Base-by-base conservation (phyloP, 1,140 invertebrate genomes). In the Drosophila athabasca region DNA sequence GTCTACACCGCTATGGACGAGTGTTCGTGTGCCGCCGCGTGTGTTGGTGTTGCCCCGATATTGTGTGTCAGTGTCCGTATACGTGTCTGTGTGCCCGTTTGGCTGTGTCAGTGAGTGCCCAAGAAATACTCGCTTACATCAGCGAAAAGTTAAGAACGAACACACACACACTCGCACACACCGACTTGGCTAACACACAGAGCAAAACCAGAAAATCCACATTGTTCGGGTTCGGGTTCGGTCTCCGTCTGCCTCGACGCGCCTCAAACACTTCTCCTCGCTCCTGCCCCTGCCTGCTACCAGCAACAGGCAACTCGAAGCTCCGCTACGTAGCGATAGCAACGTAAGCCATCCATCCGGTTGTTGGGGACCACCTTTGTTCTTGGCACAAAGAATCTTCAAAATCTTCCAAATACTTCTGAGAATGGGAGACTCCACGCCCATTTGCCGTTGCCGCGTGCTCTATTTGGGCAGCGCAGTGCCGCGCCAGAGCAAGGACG, bases 391-490 rank as follows among this genome's bases (percentile, higher is more conserved):
- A 11, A 9, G 9, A 35, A 35, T 35, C 9, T 35, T 11, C 31
- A 4, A 8, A 35, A 35, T 35, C 31, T 35, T 11, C 31, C 35
- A 3, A 39, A 39, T 66, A 11, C n/a, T 53, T 35, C 6, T 52
- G 49, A 69, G 59, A 62, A 91, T 91, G 90, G 80, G 82, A 52
- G 95, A 95, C 90, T 95, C 97, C 61, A 98, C 97, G 68, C 97
- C 97, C 76, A 98, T 98, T 79, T 98, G 97, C 92, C 94, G 97
- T 76, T 99, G 98, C 92, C 95, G 98, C 55, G 99, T 99, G n/a
- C 94, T 99, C 48, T 99, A 99, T 92, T 94, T 99, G 75, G 99
- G 99, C 43, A 99, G 97, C 72, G 96, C 98, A 0, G 98, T 99
- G 65, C 99, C 99, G 5, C 96, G 99, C 79, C 96, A 99, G 87